Percentiles rank a stretch among this genome's conserved stretches.
phyloP scores from a whole-genome alignment of 2,113 vertebrate genomes.

The Meriones unguiculatus region DNA sequence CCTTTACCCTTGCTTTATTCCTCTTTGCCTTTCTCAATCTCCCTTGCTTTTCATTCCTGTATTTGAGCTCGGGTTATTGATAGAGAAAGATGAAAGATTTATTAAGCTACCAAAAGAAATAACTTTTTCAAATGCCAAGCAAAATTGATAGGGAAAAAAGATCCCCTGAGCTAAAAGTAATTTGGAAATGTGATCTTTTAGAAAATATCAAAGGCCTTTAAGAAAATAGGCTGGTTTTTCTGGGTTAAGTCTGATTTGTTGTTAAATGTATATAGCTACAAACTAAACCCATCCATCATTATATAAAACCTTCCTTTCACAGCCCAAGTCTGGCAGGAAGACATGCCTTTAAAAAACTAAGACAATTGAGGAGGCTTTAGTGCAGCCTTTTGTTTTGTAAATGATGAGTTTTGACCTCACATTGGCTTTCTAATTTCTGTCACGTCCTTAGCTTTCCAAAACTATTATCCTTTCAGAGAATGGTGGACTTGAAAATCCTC shows the following conservation, averaged over 20 bases:
- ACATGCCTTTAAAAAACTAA: background rate
- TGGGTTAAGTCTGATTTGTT: constrained; percentile 6
- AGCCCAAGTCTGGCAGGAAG: background rate
- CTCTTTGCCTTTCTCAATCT: constrained; percentile 28
- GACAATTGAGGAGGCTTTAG: constrained; percentile 20
- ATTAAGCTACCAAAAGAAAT: constrained; percentile 61
- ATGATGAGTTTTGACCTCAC: background rate
- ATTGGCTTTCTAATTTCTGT: constrained; percentile 39
- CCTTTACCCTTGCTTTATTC: background rate
- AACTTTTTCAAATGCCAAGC: constrained; percentile 56
- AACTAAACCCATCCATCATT: background rate
- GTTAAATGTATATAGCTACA: background rate
- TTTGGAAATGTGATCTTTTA: constrained; percentile 67
- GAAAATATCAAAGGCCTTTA: constrained; percentile 57
- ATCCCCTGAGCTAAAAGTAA: background rate
- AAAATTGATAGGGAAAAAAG: constrained; percentile 15
- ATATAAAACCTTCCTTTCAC: background rate
- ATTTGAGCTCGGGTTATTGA: constrained; percentile 36
- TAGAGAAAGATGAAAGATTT: constrained; percentile 44
- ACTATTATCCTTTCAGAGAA: background rate
- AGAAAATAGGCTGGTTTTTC: constrained; percentile 55
- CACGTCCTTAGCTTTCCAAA: background rate
- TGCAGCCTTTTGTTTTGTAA: background rate
- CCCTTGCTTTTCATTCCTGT: background rate
- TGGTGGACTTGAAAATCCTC: background rate